Conservation (phyloP, 2,888 invertebrate species). For the Stenodema calcarata region DNA sequence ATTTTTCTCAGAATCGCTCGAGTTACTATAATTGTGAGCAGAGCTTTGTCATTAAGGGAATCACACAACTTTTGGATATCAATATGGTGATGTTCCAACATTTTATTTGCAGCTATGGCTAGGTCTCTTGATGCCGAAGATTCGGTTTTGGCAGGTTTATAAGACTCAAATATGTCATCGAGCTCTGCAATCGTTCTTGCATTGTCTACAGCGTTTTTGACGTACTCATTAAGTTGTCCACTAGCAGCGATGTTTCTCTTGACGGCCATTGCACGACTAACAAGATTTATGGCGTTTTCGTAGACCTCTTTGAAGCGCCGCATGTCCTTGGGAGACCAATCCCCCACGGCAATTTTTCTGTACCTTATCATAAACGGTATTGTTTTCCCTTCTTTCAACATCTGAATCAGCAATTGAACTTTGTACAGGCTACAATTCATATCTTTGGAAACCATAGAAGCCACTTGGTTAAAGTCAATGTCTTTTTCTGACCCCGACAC, state of each 20-base stretch:
- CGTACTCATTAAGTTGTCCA: neutral
- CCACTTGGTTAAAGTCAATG: neutral
- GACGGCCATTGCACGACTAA: neutral
- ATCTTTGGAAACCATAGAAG: neutral
- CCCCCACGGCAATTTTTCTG: constrained; percentile 75
- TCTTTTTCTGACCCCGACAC: neutral
- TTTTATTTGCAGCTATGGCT: neutral
- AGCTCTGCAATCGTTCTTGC: constrained; percentile 12
- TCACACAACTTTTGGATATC: neutral
- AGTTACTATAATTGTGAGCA: neutral
- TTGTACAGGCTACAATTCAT: neutral
- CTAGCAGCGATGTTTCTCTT: neutral
- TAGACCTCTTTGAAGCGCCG: constrained; percentile 71
- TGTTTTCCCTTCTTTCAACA: constrained; percentile 82
- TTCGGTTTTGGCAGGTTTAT: constrained; percentile 14
- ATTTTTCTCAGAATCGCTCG: neutral
- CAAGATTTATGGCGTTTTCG: neutral
- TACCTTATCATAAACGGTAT: constrained; percentile 94
- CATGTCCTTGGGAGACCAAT: constrained; percentile 78
- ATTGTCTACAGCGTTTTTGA: neutral
- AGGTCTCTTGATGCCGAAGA: neutral
- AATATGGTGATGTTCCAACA: neutral
- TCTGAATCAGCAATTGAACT: constrained; percentile 60
- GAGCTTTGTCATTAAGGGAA: neutral
- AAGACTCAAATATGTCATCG: constrained; percentile 26